Conservation (phyloP, 2,113 vertebrate species). For the Pycnonotus jocosus region DNA sequence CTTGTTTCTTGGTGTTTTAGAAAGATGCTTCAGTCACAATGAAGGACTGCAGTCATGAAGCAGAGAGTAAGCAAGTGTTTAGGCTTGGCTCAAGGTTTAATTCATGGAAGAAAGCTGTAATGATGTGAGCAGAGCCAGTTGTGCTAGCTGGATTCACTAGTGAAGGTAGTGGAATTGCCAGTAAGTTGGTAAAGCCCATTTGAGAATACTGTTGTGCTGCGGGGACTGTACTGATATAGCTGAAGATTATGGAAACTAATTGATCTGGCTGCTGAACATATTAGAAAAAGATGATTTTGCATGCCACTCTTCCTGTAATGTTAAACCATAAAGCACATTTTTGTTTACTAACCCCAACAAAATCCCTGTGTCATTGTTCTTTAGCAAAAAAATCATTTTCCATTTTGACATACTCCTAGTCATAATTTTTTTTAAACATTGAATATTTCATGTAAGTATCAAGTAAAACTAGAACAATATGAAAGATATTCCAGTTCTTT, state of each 20-base stretch:
- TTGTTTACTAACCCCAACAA: background rate
- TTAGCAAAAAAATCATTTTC: background rate
- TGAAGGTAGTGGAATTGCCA: background rate
- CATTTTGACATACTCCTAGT: background rate
- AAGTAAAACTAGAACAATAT: background rate
- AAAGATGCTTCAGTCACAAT: background rate
- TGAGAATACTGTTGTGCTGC: background rate
- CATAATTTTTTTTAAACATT: background rate
- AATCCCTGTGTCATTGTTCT: background rate
- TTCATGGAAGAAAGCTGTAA: background rate
- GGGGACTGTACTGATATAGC: background rate
- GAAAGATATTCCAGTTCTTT: background rate
- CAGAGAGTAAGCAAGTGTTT: background rate
- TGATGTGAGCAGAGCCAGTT: background rate
- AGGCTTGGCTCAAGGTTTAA: background rate
- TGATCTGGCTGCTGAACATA: background rate
- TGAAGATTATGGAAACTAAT: background rate
- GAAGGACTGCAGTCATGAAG: background rate
- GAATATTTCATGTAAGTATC: background rate
- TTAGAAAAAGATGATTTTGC: background rate
- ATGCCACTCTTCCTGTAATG: background rate
- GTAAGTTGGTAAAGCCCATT: background rate
- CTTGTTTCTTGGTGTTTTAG: background rate
- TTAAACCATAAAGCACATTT: background rate
- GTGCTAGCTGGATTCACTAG: background rate